phyloP scores from a whole-genome alignment of 2,113 vertebrate species.

The Mystacornis crossleyi region DNA sequence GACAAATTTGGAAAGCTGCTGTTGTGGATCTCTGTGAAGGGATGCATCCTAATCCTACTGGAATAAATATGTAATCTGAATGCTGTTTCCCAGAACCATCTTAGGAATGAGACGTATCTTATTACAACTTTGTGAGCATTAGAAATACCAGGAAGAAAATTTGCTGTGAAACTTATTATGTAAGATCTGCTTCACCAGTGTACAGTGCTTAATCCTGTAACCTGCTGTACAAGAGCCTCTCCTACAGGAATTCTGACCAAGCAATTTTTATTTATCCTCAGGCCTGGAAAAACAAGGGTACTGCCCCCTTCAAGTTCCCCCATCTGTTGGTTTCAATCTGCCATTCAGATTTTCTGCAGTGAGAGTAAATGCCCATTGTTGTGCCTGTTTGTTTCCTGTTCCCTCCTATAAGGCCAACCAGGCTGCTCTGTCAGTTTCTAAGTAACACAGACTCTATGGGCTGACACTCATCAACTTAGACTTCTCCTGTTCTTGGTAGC shows the following conservation, averaged over 20 bases:
- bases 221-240: background rate
- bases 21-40: background rate
- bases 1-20: background rate
- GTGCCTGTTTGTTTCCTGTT: background rate
- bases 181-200: background rate
- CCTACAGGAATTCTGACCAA: background rate
- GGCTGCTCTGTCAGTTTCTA: background rate
- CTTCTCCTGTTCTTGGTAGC: background rate
- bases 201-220: background rate
- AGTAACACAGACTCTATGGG: background rate
- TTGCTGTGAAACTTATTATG: background rate
- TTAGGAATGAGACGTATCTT: background rate
- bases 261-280: background rate
- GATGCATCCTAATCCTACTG: background rate
- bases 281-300: background rate
- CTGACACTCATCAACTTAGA: background rate
- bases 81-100: background rate
- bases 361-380: background rate
- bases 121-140: background rate
- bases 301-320: background rate
- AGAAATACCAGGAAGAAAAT: constrained; percentile 6
- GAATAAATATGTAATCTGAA: background rate
- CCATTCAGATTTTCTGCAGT: background rate
- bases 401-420: background rate
- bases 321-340: background rate